Percentiles rank a stretch among this genome's conserved stretches.
phyloP scores from a whole-genome alignment of 2,113 vertebrate genomes.

The Peromyscus leucopus region DNA sequence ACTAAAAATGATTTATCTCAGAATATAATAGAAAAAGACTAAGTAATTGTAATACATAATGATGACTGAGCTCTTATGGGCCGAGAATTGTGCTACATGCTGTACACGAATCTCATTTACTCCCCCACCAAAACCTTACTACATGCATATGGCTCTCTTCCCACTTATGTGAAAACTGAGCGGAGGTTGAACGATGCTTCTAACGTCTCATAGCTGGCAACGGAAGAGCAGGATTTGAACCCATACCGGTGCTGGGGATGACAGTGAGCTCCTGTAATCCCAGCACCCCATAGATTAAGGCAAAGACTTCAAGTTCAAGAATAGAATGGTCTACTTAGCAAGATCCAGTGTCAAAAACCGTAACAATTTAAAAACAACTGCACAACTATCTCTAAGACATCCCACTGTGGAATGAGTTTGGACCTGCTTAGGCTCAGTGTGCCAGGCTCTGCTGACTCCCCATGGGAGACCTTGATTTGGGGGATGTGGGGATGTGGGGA shows the following conservation, averaged over 20 bases:
- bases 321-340: not conserved
- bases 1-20: constrained; percentile 45
- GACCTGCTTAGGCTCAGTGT: too few species aligned
- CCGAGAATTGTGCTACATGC: not conserved
- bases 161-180: not conserved
- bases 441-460: too few species aligned
- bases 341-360: not conserved
- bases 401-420: too few species aligned
- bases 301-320: not conserved
- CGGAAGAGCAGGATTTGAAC: not conserved
- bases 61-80: not conserved
- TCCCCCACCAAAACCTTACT: not conserved
- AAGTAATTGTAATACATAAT: constrained; percentile 35
- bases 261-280: not conserved
- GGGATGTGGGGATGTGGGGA: too few species aligned
- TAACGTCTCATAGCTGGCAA: not conserved
- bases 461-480: too few species aligned
- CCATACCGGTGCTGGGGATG: not conserved
- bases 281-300: not conserved
- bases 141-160: fast-evolving
- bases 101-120: not conserved
- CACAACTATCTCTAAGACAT: not conserved
- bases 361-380: not conserved
- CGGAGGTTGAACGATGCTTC: not conserved
- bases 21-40: constrained; percentile 38